Conservation (phyloP, 1,140 invertebrate species). For the Lepidurus packardi region DNA sequence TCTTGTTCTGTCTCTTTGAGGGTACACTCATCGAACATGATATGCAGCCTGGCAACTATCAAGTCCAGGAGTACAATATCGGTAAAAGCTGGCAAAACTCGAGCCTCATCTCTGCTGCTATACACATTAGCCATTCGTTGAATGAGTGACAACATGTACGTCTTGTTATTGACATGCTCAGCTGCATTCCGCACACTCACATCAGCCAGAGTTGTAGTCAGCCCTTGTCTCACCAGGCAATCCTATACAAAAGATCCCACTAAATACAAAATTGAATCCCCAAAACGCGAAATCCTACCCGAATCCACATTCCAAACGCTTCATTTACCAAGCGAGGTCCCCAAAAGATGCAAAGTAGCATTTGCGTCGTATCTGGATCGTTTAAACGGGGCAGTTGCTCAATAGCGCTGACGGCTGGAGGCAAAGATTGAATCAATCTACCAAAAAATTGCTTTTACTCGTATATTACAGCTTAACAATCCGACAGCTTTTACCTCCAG, state of each 20-base stretch:
- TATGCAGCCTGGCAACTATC: constrained; percentile 29
- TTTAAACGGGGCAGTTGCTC: constrained; percentile 62
- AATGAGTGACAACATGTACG: constrained; percentile 58
- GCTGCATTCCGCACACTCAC: constrained; percentile 62
- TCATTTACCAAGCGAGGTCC: constrained; percentile 64
- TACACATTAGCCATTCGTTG: constrained; percentile 28
- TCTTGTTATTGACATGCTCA: constrained; percentile 56
- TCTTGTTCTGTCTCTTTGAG: constrained; percentile 28
- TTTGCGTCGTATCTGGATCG: constrained; percentile 50
- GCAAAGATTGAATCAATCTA: constrained; percentile 67
- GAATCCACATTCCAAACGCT: constrained; percentile 66
- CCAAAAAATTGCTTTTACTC: constrained; percentile 35
- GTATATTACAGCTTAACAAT: neutral
- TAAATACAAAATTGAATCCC: neutral
- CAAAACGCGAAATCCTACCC: constrained; percentile 44
- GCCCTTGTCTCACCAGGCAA: constrained; percentile 79
- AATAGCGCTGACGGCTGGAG: constrained; percentile 80
- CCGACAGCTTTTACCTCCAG: constrained; percentile 59
- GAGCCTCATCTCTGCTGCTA: constrained; percentile 36
- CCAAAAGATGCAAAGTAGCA: constrained; percentile 69
- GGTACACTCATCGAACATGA: constrained; percentile 28
- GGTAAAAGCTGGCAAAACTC: constrained; percentile 35
- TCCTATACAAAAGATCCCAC: constrained; percentile 53
- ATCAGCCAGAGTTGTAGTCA: constrained; percentile 75
- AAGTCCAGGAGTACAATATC: constrained; percentile 30